Base-by-base conservation (phyloP, 2,888 invertebrate species). In the Acholoe squamosa region DNA sequence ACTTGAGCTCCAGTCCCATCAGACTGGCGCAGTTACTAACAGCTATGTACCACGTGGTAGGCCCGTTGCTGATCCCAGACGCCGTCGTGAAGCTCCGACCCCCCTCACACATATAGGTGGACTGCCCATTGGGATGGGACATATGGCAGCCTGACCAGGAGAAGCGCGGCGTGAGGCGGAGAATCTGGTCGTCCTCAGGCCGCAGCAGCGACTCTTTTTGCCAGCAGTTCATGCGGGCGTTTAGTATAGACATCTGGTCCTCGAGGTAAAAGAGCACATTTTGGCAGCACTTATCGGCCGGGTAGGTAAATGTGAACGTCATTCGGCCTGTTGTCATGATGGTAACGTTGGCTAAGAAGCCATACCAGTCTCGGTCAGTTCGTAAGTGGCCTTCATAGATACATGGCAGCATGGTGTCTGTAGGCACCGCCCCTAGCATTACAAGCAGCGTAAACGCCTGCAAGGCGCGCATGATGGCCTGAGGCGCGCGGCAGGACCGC, bases 91-190 rank as follows among this genome's bases (percentile, higher is more conserved):
- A 93, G 51, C 92, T 92, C 16, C 91, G 80, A 16, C 92, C 92
- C 7, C 92, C 92, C 54, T 91, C 90, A 54, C 93, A 93, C 22
- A 91, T 84, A 71, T 92, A 92, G 19, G 89, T 91, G 71, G 91
- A 86, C 28, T 89, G 71, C n/a, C 91, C 91, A n/a, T 89, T 89
- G 12, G 90, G 89, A 67, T 92, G 61, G 67, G 71, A 80, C 89
- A 92, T 89, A 89, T 92, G 92, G 84, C 93, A 93, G 3, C 93
- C 93, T 16, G 93, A 92, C 92, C 92, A 93, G 0, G 92, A 84
- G 61, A 91, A 92, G 28, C 91, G 89, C 5, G 92, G 92, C 10
- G 93, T 92, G 52, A 93, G 91, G 43, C 92, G 91, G 14, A 93
- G 90, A 22, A 92, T 91, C 88, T 92, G 92, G 67, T 92, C 92